Evolutionary conservation across 2,888 invertebrate genomes (phyloP).

Genomic region (Idaea dimidiata): DNA sequence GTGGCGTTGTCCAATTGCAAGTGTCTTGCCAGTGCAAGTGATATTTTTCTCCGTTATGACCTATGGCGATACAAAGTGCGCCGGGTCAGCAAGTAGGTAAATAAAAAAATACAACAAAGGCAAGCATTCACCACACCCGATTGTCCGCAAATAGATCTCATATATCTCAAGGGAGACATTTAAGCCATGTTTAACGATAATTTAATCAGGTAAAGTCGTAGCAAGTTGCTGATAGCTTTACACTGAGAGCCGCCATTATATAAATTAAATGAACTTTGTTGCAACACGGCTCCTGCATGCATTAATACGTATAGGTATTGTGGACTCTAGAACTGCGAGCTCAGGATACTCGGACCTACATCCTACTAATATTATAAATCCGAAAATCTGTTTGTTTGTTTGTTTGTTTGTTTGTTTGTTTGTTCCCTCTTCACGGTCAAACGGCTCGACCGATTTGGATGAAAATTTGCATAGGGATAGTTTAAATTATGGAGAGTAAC

Average conservation of each 20-base stretch:
- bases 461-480: too few species aligned
- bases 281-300: background rate
- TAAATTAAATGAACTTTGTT: background rate
- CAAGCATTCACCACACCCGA: background rate
- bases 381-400: too few species aligned
- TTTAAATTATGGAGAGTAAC: too few species aligned
- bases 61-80: too few species aligned
- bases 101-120: background rate
- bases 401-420: too few species aligned
- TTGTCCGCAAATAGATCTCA: background rate
- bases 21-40: too few species aligned
- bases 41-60: too few species aligned
- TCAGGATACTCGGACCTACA: background rate
- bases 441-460: too few species aligned
- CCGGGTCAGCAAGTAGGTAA: too few species aligned
- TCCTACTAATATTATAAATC: too few species aligned
- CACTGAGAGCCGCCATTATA: background rate
- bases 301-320: background rate
- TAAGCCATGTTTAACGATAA: background rate
- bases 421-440: too few species aligned
- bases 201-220: background rate
- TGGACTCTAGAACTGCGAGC: background rate
- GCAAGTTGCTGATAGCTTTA: background rate
- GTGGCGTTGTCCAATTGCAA: too few species aligned
- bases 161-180: background rate